A percentile compares a stretch with the other conserved stretches of the same genome.
Evolutionary conservation across 2,888 invertebrate genomes (phyloP).

Genomic region (Barypeithes pellucidus): DNA sequence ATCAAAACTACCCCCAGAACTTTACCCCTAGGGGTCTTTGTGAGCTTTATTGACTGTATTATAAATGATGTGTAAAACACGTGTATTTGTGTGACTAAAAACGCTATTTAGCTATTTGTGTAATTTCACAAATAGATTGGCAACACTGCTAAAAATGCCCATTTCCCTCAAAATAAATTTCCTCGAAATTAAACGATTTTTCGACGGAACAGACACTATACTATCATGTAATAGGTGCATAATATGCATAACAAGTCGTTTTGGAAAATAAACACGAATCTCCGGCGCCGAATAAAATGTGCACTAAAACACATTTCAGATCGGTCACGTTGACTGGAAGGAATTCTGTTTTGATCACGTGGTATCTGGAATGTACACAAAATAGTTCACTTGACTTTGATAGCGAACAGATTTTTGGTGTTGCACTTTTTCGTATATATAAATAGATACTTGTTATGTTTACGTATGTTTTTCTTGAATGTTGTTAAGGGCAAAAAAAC

Average conservation of each 20-base stretch:
- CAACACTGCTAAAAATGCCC: too few relatives aligned
- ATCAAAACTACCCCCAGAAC: too few relatives aligned
- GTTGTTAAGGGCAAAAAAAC: too few relatives aligned
- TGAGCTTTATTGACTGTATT: too few relatives aligned
- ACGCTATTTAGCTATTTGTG: too few relatives aligned
- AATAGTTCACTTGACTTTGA: slow-evolving; percentile 23
- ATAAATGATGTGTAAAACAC: too few relatives aligned
- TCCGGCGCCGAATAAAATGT: slow-evolving; percentile 8
- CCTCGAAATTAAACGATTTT: not conserved
- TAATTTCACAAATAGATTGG: too few relatives aligned
- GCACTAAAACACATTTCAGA: not conserved
- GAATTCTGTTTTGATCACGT: slow-evolving; percentile 21
- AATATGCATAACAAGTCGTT: slow-evolving; percentile 7
- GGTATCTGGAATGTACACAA: slow-evolving; percentile 3
- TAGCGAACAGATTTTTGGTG: slow-evolving; percentile 9
- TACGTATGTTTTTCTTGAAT: too few relatives aligned
- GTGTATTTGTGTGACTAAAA: too few relatives aligned
- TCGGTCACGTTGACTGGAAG: not conserved
- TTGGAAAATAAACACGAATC: slow-evolving; percentile 20
- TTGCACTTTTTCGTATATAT: slow-evolving; percentile 3
- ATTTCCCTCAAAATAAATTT: slow-evolving; percentile 3
- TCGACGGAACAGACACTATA: not conserved
- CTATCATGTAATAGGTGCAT: slow-evolving; percentile 4
- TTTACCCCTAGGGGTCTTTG: too few relatives aligned
- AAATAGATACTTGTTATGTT: too few relatives aligned